phyloP scores from a whole-genome alignment of 92 coral and sea anemone species.

The Virgularia gustaviana region DNA sequence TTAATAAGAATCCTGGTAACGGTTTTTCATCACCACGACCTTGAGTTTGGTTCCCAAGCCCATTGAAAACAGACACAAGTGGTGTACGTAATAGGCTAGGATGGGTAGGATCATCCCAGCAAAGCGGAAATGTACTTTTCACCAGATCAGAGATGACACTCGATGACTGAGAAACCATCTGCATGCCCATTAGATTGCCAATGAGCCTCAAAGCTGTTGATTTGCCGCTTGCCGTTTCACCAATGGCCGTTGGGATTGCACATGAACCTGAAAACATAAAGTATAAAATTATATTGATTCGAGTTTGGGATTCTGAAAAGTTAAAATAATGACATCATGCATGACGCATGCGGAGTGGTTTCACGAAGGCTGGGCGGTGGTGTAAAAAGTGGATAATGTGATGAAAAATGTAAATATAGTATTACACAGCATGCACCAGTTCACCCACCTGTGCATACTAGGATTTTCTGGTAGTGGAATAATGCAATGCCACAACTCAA shows the following conservation, averaged over 20 bases:
- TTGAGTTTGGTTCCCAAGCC: conserved; percentile 19
- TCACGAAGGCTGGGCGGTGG: no score
- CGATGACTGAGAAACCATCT: conserved; percentile 28
- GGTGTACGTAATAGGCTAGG: neutral
- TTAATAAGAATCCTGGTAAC: neutral
- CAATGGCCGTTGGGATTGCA: conserved; percentile 8
- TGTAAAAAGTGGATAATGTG: no score
- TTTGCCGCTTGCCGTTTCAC: conserved; percentile 11
- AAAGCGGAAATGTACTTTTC: neutral
- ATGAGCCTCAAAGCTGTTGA: conserved; percentile 1
- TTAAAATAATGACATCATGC: no score
- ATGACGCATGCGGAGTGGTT: no score
- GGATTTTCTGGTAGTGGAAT: conserved; percentile 1
- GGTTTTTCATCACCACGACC: conserved; percentile 12
- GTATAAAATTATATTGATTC: no score
- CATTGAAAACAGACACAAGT: conserved; percentile 10
- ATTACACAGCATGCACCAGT: neutral
- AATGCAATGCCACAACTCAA: neutral
- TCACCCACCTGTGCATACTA: neutral
- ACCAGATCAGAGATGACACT: conserved; percentile 1
- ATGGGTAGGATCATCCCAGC: conserved; percentile 31
- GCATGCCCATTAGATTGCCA: conserved; percentile 17
- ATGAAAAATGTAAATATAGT: neutral
- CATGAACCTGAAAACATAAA: conserved; percentile 6
- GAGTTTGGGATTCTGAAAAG: no score